These are phyloP conservation scores for Monopis laevigella DNA, from an alignment of 2,888 invertebrate genomes.

Conservation along the genomic window DNA sequence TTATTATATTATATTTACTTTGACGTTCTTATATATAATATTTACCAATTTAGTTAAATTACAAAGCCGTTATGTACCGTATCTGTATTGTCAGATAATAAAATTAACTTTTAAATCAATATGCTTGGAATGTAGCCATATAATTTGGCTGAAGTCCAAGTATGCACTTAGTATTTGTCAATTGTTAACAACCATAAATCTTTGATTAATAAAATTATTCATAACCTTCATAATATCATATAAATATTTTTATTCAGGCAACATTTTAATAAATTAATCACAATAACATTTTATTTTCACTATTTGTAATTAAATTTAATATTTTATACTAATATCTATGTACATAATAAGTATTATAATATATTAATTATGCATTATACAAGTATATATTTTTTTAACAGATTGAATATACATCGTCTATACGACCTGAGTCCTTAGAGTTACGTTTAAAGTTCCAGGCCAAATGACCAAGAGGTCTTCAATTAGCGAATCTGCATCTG, in stretches of 20 bases:
- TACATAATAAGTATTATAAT: neutral
- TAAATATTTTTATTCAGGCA: too few species aligned
- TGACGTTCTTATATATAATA: too few species aligned
- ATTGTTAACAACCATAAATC: conserved; percentile 1
- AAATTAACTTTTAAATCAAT: conserved; percentile 8
- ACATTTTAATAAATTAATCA: too few species aligned
- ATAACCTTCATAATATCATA: too few species aligned
- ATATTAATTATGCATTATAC: neutral
- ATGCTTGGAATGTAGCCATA: conserved; percentile 8
- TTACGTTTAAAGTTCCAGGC: conserved; percentile 67
- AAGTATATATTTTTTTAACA: neutral
- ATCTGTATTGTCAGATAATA: too few species aligned
- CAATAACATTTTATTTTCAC: too few species aligned
- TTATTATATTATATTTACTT: too few species aligned
- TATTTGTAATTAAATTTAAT: neutral
- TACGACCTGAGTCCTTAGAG: neutral
- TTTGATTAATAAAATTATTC: too few species aligned
- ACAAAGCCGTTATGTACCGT: too few species aligned
- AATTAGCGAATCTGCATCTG: conserved; percentile 83
- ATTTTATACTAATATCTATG: neutral
- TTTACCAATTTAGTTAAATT: too few species aligned
- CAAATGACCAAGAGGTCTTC: conserved; percentile 90
- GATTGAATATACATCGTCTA: neutral
- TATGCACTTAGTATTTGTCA: neutral
- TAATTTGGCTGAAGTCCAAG: neutral